Evolutionary conservation across 2,797 vertebrate species (phyloP).

Genomic region (Sparidentex hasta): DNA sequence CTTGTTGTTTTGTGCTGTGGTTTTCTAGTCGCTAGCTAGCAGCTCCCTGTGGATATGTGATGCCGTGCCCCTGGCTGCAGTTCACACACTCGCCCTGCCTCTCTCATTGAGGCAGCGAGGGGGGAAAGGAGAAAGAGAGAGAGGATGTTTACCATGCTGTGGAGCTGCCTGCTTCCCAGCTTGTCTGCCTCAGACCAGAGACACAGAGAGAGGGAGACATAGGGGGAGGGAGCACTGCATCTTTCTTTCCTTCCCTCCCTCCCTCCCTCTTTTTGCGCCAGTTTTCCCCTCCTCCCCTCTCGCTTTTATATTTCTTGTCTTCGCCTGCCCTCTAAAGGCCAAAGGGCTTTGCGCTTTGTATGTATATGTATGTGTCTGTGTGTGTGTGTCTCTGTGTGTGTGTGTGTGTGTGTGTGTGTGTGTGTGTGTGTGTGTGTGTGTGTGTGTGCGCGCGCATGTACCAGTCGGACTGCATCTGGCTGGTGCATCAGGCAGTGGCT

Average conservation of each 20-base stretch:
- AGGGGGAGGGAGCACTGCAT: constrained; percentile 75
- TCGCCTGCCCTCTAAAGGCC: constrained; percentile 99
- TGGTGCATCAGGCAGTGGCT: constrained; percentile 72
- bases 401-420: constrained; percentile 41
- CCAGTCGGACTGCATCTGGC: constrained; percentile 67
- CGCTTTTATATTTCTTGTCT: constrained; percentile 93
- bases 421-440: not conserved
- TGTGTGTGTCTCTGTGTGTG: constrained; percentile 44
- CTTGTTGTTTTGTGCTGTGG: constrained; percentile 72
- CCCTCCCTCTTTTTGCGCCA: constrained; percentile 69
- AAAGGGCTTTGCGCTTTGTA: constrained; percentile 80
- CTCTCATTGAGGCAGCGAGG: constrained; percentile 68
- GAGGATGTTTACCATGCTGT: constrained; percentile 80
- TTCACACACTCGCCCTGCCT: constrained; percentile 77
- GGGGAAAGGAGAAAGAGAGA: constrained; percentile 29
- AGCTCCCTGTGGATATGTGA: constrained; percentile 77
- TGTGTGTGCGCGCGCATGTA: constrained; percentile 46
- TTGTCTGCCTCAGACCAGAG: constrained; percentile 81
- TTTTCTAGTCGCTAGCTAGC: constrained; percentile 77
- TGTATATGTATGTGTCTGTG: constrained; percentile 58
- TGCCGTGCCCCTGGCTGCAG: constrained; percentile 82
- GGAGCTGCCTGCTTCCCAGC: constrained; percentile 81
- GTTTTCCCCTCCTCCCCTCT: constrained; percentile 85
- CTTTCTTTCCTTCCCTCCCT: constrained; percentile 73
- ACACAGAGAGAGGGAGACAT: constrained; percentile 55